These are phyloP conservation scores for Enteromius viviparus DNA, from an alignment of 2,797 vertebrate genomes.

Conservation along the genomic window DNA sequence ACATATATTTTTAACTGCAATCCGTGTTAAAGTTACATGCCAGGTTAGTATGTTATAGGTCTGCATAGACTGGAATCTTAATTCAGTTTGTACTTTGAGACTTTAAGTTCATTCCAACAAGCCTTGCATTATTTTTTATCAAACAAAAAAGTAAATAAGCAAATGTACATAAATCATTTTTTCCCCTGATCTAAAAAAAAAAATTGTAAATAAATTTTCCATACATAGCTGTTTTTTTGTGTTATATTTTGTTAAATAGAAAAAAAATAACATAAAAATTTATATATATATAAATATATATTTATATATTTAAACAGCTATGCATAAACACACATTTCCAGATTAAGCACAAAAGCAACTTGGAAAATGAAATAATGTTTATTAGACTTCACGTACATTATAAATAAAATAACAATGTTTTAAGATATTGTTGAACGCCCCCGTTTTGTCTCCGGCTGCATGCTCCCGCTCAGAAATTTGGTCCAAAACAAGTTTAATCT, in stretches of 20 bases:
- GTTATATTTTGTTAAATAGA: too few relatives aligned
- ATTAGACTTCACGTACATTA: conserved; percentile 9
- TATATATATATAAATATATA: too few relatives aligned
- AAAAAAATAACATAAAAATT: neutral
- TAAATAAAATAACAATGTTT: neutral
- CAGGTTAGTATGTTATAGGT: neutral
- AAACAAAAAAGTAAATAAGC: neutral
- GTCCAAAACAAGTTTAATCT: conserved; percentile 14
- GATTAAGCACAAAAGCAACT: neutral
- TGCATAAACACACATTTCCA: neutral
- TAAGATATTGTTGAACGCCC: neutral
- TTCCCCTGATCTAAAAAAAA: too few relatives aligned
- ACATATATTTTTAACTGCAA: neutral
- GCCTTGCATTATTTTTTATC: neutral
- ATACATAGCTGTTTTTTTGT: too few relatives aligned
- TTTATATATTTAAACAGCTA: too few relatives aligned
- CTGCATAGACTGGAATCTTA: neutral
- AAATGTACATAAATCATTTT: neutral
- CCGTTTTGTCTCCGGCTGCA: neutral
- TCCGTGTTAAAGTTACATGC: neutral
- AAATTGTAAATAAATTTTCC: too few relatives aligned
- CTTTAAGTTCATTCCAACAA: neutral
- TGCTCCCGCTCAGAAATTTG: neutral
- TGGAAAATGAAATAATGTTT: neutral
- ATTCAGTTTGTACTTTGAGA: neutral